phyloP scores from a whole-genome alignment of 2,113 vertebrate species.

The Hemiprocne comata region DNA sequence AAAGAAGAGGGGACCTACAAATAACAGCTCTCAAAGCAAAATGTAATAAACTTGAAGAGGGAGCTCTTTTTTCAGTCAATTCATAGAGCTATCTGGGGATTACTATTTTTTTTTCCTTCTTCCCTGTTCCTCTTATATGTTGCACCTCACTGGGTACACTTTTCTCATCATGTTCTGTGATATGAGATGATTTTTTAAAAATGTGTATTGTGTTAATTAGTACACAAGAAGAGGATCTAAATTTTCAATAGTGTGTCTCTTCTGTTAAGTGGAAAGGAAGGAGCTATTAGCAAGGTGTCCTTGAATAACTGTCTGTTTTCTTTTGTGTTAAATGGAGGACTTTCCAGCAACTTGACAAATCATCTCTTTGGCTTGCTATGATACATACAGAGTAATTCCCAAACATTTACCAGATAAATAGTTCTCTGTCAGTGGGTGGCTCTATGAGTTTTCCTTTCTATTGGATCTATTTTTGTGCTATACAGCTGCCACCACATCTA shows the following conservation, averaged over 20 bases:
- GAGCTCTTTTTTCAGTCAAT: neutral
- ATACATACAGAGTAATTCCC: neutral
- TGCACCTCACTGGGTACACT: neutral
- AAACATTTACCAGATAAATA: neutral
- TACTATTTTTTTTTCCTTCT: neutral
- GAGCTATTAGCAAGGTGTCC: neutral
- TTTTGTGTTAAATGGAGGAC: neutral
- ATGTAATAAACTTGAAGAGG: neutral
- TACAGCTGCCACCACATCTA: neutral
- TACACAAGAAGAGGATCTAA: neutral
- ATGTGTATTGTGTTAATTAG: neutral
- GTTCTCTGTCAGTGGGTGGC: neutral
- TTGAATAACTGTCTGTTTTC: neutral
- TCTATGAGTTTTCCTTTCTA: neutral
- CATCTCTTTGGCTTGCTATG: neutral
- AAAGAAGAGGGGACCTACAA: neutral
- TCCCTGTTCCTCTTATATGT: neutral
- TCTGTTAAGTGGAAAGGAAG: neutral
- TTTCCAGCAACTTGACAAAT: neutral
- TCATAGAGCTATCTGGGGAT: neutral
- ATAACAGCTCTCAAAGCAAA: slow-evolving; percentile 4
- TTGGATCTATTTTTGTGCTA: neutral
- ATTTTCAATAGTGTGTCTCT: neutral
- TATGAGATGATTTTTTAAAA: neutral
- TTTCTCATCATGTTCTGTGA: neutral